Base-by-base conservation (phyloP, 2,113 vertebrate species). In the Nipponia nippon region DNA sequence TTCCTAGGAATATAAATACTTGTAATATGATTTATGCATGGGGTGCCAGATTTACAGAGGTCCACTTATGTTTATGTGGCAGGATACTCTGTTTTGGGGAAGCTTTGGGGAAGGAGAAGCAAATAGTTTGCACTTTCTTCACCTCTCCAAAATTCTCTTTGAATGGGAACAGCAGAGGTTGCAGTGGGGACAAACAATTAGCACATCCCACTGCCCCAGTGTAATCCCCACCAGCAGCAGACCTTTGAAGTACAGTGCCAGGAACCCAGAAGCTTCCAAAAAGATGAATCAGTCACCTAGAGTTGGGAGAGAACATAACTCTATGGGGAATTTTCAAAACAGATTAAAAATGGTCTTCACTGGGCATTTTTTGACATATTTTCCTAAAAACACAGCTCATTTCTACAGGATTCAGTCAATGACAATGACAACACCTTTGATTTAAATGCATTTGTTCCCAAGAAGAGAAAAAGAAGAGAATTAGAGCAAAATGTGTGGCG, bases 1-100 rank as follows among this genome's bases (percentile, higher is more conserved):
- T 42, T 94, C 65, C 34, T 82, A 66, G 46, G 83, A 92, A 89
- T 92, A 97, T 40, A 95, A 96, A 92, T 44, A 87, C 53, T 88
- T 73, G 71, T 26, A 90, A 96, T 72, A 80, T 1, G 23, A 94
- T 63, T 70, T 73, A 22, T 8, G 46, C 36, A 21, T 1, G 1
- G 26, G 78, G 55, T 77, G 71, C 67, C 84, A 88, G 91, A 89
- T 86, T 88, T 87, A 81, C 71, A 93, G 78, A 91, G 38, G 56
- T 91, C 70, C 61, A 36, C 29, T 87, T 63, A 32, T 38, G 66
- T 77, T 96, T 91, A 46, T 80, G 50, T 18, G 26, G 71, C n/a
- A 90, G 58, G 66, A 72, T 53, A 69, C 23, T 40, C 53, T n/a
- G 17, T 81, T 95, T 83, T 50, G n/a, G 38, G 67, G 40, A 89